A percentile compares a stretch with the other conserved stretches of the same genome.
phyloP scores from a whole-genome alignment of 1,140 invertebrate species.

The Drosophila kepulauana region DNA sequence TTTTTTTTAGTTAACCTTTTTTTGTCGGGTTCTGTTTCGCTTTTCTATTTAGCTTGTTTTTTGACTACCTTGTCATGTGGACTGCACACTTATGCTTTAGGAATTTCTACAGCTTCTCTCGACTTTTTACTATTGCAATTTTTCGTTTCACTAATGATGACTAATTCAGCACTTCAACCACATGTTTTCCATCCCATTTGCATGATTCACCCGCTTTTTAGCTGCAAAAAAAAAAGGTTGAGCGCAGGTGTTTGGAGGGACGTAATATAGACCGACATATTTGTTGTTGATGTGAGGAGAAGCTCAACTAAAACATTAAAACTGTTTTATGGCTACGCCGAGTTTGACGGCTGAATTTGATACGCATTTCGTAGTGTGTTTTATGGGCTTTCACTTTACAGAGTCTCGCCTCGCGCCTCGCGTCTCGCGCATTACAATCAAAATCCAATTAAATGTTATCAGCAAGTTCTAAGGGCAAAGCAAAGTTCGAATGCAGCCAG shows the following conservation, averaged over 20 bases:
- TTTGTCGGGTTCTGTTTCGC: neutral
- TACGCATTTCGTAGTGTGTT: slow-evolving; percentile 20
- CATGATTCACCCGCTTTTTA: slow-evolving; percentile 70
- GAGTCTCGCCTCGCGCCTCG: slow-evolving; percentile 21
- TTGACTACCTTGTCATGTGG: slow-evolving; percentile 11
- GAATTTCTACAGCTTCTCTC: slow-evolving; percentile 58
- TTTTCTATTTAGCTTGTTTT: slow-evolving; percentile 6
- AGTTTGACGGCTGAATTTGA: slow-evolving; percentile 17
- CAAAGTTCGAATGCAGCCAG: slow-evolving; percentile 35
- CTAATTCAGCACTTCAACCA: slow-evolving; percentile 60
- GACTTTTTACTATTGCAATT: slow-evolving; percentile 70
- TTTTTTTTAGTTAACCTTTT: neutral
- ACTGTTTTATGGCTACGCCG: slow-evolving; percentile 11
- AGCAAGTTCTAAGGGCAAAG: slow-evolving; percentile 44
- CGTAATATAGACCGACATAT: slow-evolving; percentile 15
- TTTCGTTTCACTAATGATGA: slow-evolving; percentile 70
- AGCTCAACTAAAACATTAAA: slow-evolving; percentile 21
- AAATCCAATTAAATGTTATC: slow-evolving; percentile 74
- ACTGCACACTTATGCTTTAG: slow-evolving; percentile 66
- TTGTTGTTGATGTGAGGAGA: slow-evolving; percentile 22
- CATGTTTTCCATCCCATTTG: slow-evolving; percentile 29
- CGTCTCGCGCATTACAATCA: slow-evolving; percentile 61
- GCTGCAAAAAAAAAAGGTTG: slow-evolving; percentile 53
- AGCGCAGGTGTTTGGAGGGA: slow-evolving; percentile 52
- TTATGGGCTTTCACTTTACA: slow-evolving; percentile 45